A percentile compares a stretch with the other conserved stretches of the same genome.
phyloP scores from a whole-genome alignment of 2,888 invertebrate genomes.

The Epirrita christyi region DNA sequence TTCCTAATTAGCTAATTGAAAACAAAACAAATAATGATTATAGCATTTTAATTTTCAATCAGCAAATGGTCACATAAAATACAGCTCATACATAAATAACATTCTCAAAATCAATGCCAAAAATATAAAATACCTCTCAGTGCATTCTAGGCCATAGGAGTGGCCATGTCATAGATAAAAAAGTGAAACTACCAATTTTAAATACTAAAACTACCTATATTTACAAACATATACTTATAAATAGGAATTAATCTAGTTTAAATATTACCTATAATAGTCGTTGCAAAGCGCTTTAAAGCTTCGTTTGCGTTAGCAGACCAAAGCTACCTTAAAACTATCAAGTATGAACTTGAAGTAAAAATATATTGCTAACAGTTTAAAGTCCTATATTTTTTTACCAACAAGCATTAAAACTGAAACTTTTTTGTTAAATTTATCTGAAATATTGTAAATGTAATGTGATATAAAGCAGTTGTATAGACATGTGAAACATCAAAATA shows the following conservation, averaged over 20 bases:
- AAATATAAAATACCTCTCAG: constrained; percentile 41
- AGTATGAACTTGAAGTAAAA: constrained; percentile 12
- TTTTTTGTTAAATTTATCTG: neutral
- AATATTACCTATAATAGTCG: constrained; percentile 61
- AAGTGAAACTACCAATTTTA: constrained; percentile 77
- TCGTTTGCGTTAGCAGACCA: constrained; percentile 56
- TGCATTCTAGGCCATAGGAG: constrained; percentile 55
- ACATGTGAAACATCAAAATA: constrained; percentile 80
- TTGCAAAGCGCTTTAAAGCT: constrained; percentile 66
- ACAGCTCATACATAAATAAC: constrained; percentile 59
- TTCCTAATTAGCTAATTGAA: too few relatives aligned
- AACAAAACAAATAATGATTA: constrained; percentile 48
- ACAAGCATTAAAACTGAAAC: constrained; percentile 15
- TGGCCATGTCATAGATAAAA: constrained; percentile 54
- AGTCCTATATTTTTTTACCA: constrained; percentile 22
- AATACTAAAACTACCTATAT: constrained; percentile 77
- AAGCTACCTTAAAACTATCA: constrained; percentile 45
- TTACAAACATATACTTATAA: constrained; percentile 75
- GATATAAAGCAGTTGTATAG: constrained; percentile 62
- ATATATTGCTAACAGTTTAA: neutral
- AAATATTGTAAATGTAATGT: constrained; percentile 4
- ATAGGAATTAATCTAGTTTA: constrained; percentile 64
- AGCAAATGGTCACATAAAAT: constrained; percentile 63
- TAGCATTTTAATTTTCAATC: constrained; percentile 65
- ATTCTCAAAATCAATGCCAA: constrained; percentile 44